Evolutionary conservation across 2,888 invertebrate species (phyloP), one percentile per base, ranked within the genome.

Genomic region (Drosophila suboccidentalis): DNA sequence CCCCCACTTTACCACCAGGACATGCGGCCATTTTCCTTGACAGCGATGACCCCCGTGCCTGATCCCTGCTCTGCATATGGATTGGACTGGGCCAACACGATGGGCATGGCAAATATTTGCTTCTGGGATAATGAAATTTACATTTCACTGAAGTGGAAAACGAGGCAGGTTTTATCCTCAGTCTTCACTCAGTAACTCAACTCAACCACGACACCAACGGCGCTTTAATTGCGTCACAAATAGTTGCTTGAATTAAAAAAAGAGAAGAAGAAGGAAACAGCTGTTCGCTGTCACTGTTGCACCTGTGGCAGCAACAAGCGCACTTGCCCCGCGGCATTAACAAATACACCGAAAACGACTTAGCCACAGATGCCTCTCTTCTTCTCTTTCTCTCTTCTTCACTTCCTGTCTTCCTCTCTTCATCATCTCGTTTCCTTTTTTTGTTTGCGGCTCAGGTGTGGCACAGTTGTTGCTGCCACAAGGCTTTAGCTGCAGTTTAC

Each of bases 111-210:
- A 87, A 86, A 90, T 90, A 89, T 87, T 90, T 87, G 74, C 76
- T 50, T 39, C 78, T 70, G 65, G 80, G 76, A 86, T 87, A 90
- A 87, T 87, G 89, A 87, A 88, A 90, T 87, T 90, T 87, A 80
- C 87, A 90, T 87, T 87, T 87, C 63, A 67, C 62, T 76, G 67
- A 73, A 82, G 84, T 78, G 63, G 77, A 75, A 75, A 65, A 65
- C 69, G 65, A 70, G 62, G 63, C 43, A 44, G 22, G 17, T 34
- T 10, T 22, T 17, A 17, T 29, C 39, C n/a, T 10, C 26, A 36
- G 10, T 38, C 10, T 26, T 50, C 51, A 44, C 49, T 38, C 34
- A 34, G 9, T 10, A 19, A 38, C 50, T 47, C 46, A 44, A 34
- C 19, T 13, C 10, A 10, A 44, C 50, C 43, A 26, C 60, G 41